These are phyloP conservation scores for Rhyacichthys aspro DNA, from an alignment of 2,797 vertebrate species.

Conservation along the genomic window DNA sequence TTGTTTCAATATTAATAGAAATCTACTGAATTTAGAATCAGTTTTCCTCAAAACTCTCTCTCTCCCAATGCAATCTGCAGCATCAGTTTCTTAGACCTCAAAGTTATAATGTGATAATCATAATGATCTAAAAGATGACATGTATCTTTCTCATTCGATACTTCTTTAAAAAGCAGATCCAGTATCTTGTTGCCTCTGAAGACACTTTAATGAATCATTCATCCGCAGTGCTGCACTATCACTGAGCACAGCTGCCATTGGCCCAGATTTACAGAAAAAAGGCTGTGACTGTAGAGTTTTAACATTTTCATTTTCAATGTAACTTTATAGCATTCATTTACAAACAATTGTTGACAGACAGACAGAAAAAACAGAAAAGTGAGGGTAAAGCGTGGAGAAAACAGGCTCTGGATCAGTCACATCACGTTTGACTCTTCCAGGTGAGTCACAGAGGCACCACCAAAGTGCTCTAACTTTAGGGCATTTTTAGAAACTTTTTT, in stretches of 20 bases:
- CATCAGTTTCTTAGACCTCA: conserved; percentile 1
- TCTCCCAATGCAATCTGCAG: background rate
- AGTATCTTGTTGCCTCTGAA: conserved; percentile 26
- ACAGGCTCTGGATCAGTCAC: too few species aligned
- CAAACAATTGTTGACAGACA: too few species aligned
- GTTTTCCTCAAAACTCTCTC: background rate
- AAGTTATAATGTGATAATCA: conserved; percentile 2
- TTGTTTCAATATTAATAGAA: too few species aligned
- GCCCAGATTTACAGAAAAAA: conserved; percentile 51
- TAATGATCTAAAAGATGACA: conserved; percentile 1
- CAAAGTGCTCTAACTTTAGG: too few species aligned
- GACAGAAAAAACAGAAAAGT: too few species aligned
- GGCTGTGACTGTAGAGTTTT: conserved; percentile 35
- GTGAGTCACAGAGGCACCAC: too few species aligned
- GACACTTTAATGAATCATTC: conserved; percentile 60
- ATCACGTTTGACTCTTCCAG: too few species aligned
- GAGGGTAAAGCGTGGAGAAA: too few species aligned
- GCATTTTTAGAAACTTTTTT: background rate
- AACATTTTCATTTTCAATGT: too few species aligned
- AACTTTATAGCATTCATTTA: too few species aligned
- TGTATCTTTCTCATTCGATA: background rate
- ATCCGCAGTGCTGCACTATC: conserved; percentile 46
- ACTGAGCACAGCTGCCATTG: conserved; percentile 34
- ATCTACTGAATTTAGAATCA: background rate
- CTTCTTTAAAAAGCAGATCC: background rate